phyloP scores from a whole-genome alignment of 1,140 invertebrate genomes.

The Drosophila kepulauana region DNA sequence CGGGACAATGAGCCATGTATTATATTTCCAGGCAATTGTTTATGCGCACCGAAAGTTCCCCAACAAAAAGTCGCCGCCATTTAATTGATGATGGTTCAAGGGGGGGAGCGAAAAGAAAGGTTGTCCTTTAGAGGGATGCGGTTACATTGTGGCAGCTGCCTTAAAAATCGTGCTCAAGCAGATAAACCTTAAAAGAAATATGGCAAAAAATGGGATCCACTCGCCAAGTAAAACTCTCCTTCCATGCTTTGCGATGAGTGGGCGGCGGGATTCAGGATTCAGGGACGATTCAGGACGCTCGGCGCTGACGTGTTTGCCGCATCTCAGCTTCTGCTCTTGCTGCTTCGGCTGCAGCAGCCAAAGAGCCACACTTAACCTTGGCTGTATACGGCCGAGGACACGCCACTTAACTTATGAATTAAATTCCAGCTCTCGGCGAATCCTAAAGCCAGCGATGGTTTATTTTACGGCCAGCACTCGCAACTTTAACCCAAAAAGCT shows the following conservation, averaged over 20 bases:
- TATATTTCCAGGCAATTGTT: conserved; percentile 67
- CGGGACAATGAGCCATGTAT: conserved; percentile 50
- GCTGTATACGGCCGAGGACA: conserved; percentile 76
- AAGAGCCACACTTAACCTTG: conserved; percentile 73
- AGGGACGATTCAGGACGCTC: conserved; percentile 20
- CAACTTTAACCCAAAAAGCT: conserved; percentile 69
- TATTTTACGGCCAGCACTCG: conserved; percentile 42
- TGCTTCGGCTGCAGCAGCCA: conserved; percentile 30
- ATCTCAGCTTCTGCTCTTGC: background rate
- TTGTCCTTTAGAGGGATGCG: conserved; percentile 11
- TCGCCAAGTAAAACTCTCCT: conserved; percentile 25
- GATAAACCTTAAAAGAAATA: conserved; percentile 50
- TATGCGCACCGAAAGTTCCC: conserved; percentile 33
- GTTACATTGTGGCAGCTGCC: conserved; percentile 23
- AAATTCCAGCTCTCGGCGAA: conserved; percentile 70
- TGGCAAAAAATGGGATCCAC: conserved; percentile 54
- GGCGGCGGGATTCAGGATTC: conserved; percentile 23
- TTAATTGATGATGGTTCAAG: conserved; percentile 29
- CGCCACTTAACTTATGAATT: conserved; percentile 80
- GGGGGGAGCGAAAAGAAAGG: no score
- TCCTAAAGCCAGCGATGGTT: conserved; percentile 37
- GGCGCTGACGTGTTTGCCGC: conserved; percentile 62
- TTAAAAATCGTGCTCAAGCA: conserved; percentile 68
- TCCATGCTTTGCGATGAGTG: conserved; percentile 16
- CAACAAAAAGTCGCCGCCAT: conserved; percentile 34